These are phyloP conservation scores for Coracias cyanogaster DNA, from an alignment of 2,797 vertebrate species.

Conservation along the genomic window DNA sequence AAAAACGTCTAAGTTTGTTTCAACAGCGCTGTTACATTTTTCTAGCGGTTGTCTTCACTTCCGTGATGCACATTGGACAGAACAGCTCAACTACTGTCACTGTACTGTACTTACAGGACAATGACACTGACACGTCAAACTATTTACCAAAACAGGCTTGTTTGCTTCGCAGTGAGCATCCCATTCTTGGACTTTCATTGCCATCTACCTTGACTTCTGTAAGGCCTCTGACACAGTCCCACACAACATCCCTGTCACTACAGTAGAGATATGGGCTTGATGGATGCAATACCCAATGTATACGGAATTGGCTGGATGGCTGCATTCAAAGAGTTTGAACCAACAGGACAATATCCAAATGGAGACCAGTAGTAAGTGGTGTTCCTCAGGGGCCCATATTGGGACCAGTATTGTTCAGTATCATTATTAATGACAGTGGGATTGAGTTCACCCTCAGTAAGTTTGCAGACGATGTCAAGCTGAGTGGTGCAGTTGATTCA, in stretches of 20 bases:
- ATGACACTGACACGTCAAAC: rapidly evolving
- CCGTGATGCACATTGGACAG: neutral
- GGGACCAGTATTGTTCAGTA: neutral
- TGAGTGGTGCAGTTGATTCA: neutral
- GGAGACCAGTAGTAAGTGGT: neutral
- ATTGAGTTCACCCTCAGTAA: neutral
- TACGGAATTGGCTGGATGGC: neutral
- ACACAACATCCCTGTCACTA: neutral
- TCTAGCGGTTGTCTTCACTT: neutral
- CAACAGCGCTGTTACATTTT: neutral
- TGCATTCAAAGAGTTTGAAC: neutral
- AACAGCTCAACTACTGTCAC: neutral
- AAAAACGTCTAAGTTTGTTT: neutral
- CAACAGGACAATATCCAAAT: neutral
- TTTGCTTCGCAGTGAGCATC: neutral
- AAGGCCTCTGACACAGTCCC: neutral
- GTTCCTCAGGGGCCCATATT: neutral
- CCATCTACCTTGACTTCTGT: neutral
- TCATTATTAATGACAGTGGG: neutral
- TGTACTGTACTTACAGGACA: neutral
- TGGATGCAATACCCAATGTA: rapidly evolving
- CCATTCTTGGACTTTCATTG: rapidly evolving
- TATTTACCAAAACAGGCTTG: neutral
- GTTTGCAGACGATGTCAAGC: neutral
- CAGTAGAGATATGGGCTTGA: rapidly evolving